A percentile compares a stretch with the other conserved stretches of the same genome.
Evolutionary conservation across 2,888 invertebrate species (phyloP).

Genomic region (Agonopterix alstromeriana): DNA sequence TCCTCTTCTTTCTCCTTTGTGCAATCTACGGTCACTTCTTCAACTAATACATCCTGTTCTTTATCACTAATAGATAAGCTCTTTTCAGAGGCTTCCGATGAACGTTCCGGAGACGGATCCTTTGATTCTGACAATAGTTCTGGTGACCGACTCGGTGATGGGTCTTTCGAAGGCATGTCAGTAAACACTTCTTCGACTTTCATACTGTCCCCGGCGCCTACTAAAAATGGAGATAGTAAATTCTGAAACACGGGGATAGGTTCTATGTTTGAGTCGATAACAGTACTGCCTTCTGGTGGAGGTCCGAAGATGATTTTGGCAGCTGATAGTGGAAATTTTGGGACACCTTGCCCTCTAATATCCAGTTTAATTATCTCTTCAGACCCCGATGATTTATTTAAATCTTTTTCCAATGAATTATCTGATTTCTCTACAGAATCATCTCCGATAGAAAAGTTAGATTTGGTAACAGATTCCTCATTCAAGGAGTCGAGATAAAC

Average conservation of each 20-base stretch:
- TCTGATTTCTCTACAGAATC: slow-evolving; percentile 24
- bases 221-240: slow-evolving; percentile 56
- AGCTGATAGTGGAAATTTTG: slow-evolving; percentile 47
- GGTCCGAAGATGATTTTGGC: slow-evolving; percentile 66
- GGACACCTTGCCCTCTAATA: slow-evolving; percentile 60
- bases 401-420: slow-evolving; percentile 22
- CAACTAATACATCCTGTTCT: slow-evolving; percentile 54
- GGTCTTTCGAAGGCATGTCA: slow-evolving; percentile 19
- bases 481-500: slow-evolving; percentile 57
- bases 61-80: slow-evolving; percentile 43
- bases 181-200: slow-evolving; percentile 47
- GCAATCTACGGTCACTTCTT: slow-evolving; percentile 54
- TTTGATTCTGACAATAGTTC: slow-evolving; percentile 19
- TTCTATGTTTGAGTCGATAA: slow-evolving; percentile 41
- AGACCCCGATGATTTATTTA: slow-evolving; percentile 46
- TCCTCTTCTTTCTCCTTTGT: slow-evolving; percentile 32
- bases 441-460: slow-evolving; percentile 22
- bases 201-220: slow-evolving; percentile 40
- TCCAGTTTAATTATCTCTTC: slow-evolving; percentile 70
- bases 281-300: slow-evolving; percentile 53
- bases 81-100: slow-evolving; percentile 28
- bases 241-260: slow-evolving; percentile 51
- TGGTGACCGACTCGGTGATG: slow-evolving; percentile 17
- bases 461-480: slow-evolving; percentile 37
- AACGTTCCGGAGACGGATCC: slow-evolving; percentile 21